Base-by-base conservation (phyloP, 2,888 invertebrate species). In the Athalia cordata region DNA sequence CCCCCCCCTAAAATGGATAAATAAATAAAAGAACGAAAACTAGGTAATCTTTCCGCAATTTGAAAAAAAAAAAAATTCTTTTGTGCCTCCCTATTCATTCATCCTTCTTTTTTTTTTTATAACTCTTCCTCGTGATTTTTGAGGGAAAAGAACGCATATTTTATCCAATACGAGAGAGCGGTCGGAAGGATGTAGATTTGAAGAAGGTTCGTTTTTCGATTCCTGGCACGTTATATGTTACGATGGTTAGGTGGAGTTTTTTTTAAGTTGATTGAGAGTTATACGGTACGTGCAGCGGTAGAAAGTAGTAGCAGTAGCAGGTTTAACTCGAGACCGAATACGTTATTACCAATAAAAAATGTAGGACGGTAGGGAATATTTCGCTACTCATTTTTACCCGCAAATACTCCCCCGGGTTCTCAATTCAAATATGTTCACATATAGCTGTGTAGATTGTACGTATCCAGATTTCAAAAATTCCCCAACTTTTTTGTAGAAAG, bases 291-390 rank as follows among this genome's bases (percentile, higher is more conserved):
- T 66, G 52, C 70, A 4, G 55, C 55, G n/a, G 29, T 29, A 29
- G 29, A 29, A 29, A 29, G 29, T 29, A 29, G 68, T 68, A 29
- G 6, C 8, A 11, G 13, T 29, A 29, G 29, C 29, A 9, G 68
- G 43, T 55, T 72, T 72, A 52, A n/a, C 55, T 70, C 68, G 68
- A 57, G 43, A 11, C 29, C 29, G 29, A 29, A 29, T 29, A 29
- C 68, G 52, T 70, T 70, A 70, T 70, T 43, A 70, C 68, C 68
- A 13, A 57, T 57, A 15, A 70, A 70, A 70, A 70, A 70, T 67
- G 49, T 15, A 67, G 15, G 50, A 67, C 50, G 49, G n/a, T 50
- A 7, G 3, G 9, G 15, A 67, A 9, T 67, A 3, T 13, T 66
- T 5, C 65, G n/a, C n/a, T 50, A n/a, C 8, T 49, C 45, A 13